Base-by-base conservation (phyloP, 1,140 invertebrate species). In the Argopecten irradians region DNA sequence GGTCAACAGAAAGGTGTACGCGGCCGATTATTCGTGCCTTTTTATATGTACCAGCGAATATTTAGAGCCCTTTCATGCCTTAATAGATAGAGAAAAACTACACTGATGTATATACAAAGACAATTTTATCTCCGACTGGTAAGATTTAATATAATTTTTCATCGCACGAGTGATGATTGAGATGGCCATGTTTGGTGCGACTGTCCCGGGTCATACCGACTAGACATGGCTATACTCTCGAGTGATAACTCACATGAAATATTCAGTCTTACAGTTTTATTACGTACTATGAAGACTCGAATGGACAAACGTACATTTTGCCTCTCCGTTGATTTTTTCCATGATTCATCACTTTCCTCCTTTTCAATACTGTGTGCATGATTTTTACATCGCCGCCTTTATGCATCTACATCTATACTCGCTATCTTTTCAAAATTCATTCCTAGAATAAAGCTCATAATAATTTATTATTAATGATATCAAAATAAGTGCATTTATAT, bases 21-120 rank as follows among this genome's bases (percentile, higher is more conserved):
- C 55, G n/a, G 55, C n/a, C 55, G 22, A 28, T n/a, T 71, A 71
- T 71, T 71, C n/a, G 1, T 71, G 55, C n/a, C 55, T 71, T 71
- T 71, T 71, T 71, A 71, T 71, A 71, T 71, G 55, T 71, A 71
- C 55, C 22, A 71, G 28, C 19, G 55, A 71, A 71, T 71, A 71
- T 71, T 71, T 71, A 71, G 55, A 28, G 55, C 55, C 55, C 55
- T 22, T 71, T 28, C 55, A 28, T 71, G 55, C 28, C 55, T 71
- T 71, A 71, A 71, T 71, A 71, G 55, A 71, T 71, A 71, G 55
- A 71, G 55, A 71, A 71, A 71, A 71, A 71, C n/a, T 71, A 71
- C 55, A 71, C 13, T 71, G 55, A 71, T 71, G 55, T 71, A 71
- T 71, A 71, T 71, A 71, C 55, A 71, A 71, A 71, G 55, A 71